Evolutionary conservation across 2,797 vertebrate species (phyloP), one percentile per base, ranked within the genome.

Genomic region (Vespertilio murinus): DNA sequence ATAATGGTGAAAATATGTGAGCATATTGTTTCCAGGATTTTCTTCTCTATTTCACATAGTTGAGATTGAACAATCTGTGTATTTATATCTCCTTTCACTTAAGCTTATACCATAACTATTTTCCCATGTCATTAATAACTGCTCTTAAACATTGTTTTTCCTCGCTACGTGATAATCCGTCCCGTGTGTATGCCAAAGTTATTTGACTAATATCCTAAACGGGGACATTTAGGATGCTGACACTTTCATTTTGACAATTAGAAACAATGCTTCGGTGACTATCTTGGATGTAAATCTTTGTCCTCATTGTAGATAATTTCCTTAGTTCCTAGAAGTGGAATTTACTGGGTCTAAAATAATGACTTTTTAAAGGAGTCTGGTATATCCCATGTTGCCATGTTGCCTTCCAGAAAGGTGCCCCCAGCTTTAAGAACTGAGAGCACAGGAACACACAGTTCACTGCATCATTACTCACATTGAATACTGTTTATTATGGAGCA

Each of bases 201-300:
- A 74, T 69, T 85, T 40, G 22, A 56, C 88, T 81, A 25, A 71
- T 89, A 54, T 87, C 69, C 33, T 14, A 30, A 54, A 77, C 10
- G 1, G 65, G 86, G 67, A 84, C 40, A 7, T 74, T 25, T 56
- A 40, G 75, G 67, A 83, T 42, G 67, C 52, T 88, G 92, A n/a
- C 1, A 6, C 28, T 95, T 80, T 92, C 33, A 17, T 95, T 92
- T 47, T 30, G 74, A 88, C n/a, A 2, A 65, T 77, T 59, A 56
- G 82, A 92, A 95, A 96, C 95, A 96, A 94, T 95, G 91, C 65
- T 8, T 16, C 3, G 13, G 22, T 17, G 49, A 33, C 35, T 95
- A 92, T 95, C 94, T 94, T n/a, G 38, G 42, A 28, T 40, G 73
- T 71, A 85, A 73, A 88, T 95, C 93, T 92, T 33, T 52, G 81